Evolutionary conservation across 1,140 invertebrate genomes (phyloP), one percentile per base, ranked within the genome.

Genomic region (Papilio machaon): DNA sequence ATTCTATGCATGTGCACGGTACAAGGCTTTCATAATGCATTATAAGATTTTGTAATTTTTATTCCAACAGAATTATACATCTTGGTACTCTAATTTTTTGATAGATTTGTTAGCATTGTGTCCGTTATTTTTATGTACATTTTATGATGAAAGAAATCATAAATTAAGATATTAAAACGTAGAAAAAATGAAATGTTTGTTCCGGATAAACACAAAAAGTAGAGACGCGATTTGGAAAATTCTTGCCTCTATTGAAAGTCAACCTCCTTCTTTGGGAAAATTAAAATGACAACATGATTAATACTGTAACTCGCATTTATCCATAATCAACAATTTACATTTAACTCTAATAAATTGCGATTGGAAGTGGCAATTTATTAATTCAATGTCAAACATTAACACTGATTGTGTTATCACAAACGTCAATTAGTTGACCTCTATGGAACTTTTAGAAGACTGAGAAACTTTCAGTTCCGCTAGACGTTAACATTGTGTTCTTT

Each of bases 311-410:
- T 0, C 30, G 5, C 5, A 35, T 35, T 67, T 30, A 35, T 67
- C 10, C 17, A 15, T 17, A 54, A 30, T 67, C 9, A 64, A 64
- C 9, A 64, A 19, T 64, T 64, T 64, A 64, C 9, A 64, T 64
- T 64, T 6, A n/a, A n/a, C n/a, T n/a, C n/a, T n/a, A n/a, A n/a
- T n/a, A 67, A 19, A 23, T 5, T 19, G 5, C 19, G 19, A 64
- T n/a, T 64, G 58, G 58, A 23, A 64, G 58, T 64, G 19, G 58
- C 64, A 73, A 9, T 43, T 47, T 47, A 47, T 74, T 47, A 75
- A 23, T 30, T 52, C 73, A 75, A 75, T 75, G 73, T 75, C 73
- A 75, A 52, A 75, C 19, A 75, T 67, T 35, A 52, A 19, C 46
- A 75, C 46, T 75, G n/a, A 75, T 49, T 75, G 23, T 52, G 47